Percentiles rank a stretch among this genome's conserved stretches.
These are phyloP conservation scores for Malurus melanocephalus DNA, from an alignment of 2,113 vertebrate genomes.

Conservation along the genomic window DNA sequence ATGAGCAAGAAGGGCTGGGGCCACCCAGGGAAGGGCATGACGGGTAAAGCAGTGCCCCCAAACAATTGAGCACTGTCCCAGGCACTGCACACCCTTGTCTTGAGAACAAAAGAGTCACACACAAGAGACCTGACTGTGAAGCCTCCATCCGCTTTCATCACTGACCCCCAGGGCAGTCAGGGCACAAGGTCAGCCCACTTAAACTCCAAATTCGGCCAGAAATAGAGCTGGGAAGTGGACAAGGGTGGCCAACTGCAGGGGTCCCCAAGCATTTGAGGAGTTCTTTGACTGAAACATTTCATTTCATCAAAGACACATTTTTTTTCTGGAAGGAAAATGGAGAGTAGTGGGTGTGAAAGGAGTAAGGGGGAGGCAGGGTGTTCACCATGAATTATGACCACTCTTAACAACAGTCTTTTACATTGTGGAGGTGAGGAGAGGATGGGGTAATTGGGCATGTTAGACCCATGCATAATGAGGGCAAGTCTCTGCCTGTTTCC, in stretches of 20 bases:
- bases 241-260: constrained; percentile 59
- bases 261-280: constrained; percentile 52
- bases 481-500: constrained; percentile 20
- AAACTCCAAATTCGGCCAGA: constrained; percentile 58
- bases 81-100: constrained; percentile 55
- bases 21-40: constrained; percentile 49
- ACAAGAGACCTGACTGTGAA: constrained; percentile 68
- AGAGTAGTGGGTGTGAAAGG: constrained; percentile 50
- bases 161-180: constrained; percentile 67
- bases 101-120: constrained; percentile 68
- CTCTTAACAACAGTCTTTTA: constrained; percentile 63
- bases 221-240: constrained; percentile 65
- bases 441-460: constrained; percentile 46
- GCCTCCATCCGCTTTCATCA: constrained; percentile 73
- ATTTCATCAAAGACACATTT: constrained; percentile 61
- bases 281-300: constrained; percentile 63
- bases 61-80: constrained; percentile 76
- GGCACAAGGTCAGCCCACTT: constrained; percentile 72
- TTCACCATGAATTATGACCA: constrained; percentile 53
- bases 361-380: constrained; percentile 18
- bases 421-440: constrained; percentile 56
- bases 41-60: constrained; percentile 44
- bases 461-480: constrained; percentile 49
- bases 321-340: constrained; percentile 57
- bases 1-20: constrained; percentile 54